phyloP scores from a whole-genome alignment of 1,140 invertebrate genomes.

The Cydia strobilella region DNA sequence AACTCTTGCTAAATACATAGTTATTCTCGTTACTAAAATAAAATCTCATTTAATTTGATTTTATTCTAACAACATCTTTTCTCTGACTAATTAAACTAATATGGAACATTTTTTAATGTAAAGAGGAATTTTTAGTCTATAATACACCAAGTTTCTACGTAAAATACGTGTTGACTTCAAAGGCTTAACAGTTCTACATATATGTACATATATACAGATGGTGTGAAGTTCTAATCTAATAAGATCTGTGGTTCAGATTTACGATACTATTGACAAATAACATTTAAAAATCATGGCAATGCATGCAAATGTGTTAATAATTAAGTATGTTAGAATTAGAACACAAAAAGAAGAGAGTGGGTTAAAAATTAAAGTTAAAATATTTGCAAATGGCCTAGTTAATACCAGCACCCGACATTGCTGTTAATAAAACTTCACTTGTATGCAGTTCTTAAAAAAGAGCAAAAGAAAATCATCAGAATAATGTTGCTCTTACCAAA shows the following conservation, averaged over 20 bases:
- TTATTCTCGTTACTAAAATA: too few relatives aligned
- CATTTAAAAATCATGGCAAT: constrained; percentile 1
- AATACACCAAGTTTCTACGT: not conserved
- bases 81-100: not conserved
- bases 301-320: constrained; percentile 23
- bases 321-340: constrained; percentile 3
- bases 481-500: not conserved
- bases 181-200: not conserved
- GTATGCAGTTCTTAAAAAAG: constrained; percentile 16
- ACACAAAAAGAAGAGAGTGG: constrained; percentile 7
- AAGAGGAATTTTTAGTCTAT: not conserved
- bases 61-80: too few relatives aligned
- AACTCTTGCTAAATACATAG: too few relatives aligned
- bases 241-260: not conserved
- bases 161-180: not conserved
- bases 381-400: constrained; percentile 71
- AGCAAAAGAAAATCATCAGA: not conserved
- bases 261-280: not conserved
- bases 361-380: constrained; percentile 33
- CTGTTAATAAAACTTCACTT: constrained; percentile 50
- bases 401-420: constrained; percentile 73
- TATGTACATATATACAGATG: not conserved
- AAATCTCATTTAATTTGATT: too few relatives aligned
- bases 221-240: not conserved
- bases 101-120: not conserved